Percentiles rank a stretch among this genome's conserved stretches.
Conservation (phyloP, 2,113 vertebrate genomes). For the Lophochroa leadbeateri region DNA sequence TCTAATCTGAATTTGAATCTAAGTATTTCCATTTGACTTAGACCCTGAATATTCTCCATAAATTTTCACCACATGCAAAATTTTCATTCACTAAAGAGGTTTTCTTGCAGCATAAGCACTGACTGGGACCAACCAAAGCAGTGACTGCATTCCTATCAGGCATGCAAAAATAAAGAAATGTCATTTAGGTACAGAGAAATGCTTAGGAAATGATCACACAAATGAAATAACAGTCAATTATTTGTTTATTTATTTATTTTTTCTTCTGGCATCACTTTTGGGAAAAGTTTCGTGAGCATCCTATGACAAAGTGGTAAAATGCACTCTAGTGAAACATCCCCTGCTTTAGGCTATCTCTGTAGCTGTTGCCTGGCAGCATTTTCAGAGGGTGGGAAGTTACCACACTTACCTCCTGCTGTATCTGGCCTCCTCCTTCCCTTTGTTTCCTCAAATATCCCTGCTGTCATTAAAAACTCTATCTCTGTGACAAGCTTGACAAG, state of each 20-base stretch:
- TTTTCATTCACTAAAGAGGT: neutral
- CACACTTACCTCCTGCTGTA: neutral
- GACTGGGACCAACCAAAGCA: neutral
- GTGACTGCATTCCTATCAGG: neutral
- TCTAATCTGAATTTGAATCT: neutral
- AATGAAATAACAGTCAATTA: neutral
- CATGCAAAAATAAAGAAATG: neutral
- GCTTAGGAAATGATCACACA: neutral
- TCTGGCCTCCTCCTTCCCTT: neutral
- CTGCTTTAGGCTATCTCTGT: neutral
- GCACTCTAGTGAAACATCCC: neutral
- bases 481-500: conserved; percentile 29
- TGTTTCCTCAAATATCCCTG: conserved; percentile 22
- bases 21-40: neutral
- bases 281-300: neutral
- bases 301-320: neutral
- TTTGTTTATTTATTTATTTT: neutral
- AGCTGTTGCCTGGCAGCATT: conserved; percentile 11
- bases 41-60: neutral
- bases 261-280: neutral
- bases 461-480: neutral
- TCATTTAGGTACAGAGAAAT: neutral
- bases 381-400: conserved; percentile 37
- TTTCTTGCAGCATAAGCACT: neutral
- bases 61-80: neutral